These are phyloP conservation scores for Calidris pugnax DNA, from an alignment of 2,113 vertebrate genomes.

Conservation along the genomic window DNA sequence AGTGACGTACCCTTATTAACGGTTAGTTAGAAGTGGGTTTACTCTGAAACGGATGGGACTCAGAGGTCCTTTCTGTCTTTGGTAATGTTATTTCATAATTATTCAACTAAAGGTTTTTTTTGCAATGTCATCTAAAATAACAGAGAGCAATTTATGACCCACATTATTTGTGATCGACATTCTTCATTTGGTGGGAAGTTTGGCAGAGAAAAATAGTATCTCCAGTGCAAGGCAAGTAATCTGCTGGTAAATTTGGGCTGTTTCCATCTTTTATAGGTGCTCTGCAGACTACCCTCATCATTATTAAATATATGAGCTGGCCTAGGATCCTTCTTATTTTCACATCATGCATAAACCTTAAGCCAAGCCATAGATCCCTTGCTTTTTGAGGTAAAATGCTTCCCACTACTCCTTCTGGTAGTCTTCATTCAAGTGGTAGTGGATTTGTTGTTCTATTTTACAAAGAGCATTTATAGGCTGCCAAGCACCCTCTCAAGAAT, in stretches of 20 bases:
- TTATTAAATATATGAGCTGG: background rate
- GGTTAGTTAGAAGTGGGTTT: background rate
- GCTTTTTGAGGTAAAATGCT: background rate
- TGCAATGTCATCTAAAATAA: background rate
- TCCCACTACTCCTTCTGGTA: background rate
- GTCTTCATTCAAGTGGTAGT: background rate
- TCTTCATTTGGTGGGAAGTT: background rate
- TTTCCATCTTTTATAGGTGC: background rate
- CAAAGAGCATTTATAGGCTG: background rate
- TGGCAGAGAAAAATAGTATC: background rate
- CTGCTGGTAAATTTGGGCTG: background rate
- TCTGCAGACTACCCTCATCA: background rate
- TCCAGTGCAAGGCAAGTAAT: background rate
- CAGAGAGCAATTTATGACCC: background rate
- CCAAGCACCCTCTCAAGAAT: background rate
- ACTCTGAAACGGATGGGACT: background rate
- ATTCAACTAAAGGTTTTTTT: background rate
- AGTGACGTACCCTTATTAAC: background rate
- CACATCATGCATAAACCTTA: background rate
- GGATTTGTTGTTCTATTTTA: background rate
- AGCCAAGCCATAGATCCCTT: background rate
- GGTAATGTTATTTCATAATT: background rate
- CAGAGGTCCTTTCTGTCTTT: background rate
- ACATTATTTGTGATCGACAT: background rate
- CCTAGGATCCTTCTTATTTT: background rate